These are phyloP conservation scores for Penaeus vannamei DNA, from an alignment of 1,140 invertebrate genomes.

Conservation along the genomic window DNA sequence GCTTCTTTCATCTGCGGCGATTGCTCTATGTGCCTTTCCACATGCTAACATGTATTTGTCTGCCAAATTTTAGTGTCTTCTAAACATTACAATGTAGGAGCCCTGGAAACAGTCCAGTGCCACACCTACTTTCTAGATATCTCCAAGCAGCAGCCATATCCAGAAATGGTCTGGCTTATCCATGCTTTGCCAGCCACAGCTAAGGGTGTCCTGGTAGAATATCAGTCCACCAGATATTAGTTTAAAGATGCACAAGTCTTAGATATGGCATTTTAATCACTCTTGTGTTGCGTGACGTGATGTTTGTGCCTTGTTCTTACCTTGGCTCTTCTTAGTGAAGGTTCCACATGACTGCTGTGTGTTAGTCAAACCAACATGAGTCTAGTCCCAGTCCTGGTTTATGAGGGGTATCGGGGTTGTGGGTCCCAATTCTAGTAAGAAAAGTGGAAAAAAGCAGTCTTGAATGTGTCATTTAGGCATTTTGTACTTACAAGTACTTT, in stretches of 20 bases:
- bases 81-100: conserved; percentile 24
- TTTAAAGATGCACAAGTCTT: too few relatives aligned
- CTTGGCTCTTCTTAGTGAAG: conserved; percentile 32
- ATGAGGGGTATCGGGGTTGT: conserved; percentile 27
- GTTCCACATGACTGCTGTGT: conserved; percentile 3
- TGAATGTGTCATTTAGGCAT: conserved; percentile 5
- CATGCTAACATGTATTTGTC: conserved; percentile 62
- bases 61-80: conserved; percentile 60
- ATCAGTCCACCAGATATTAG: too few relatives aligned
- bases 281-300: conserved; percentile 56
- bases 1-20: conserved; percentile 49
- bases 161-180: conserved; percentile 50
- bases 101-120: conserved; percentile 6
- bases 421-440: conserved; percentile 26
- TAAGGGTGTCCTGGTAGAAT: not conserved
- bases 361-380: conserved; percentile 42
- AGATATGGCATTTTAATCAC: conserved; percentile 18
- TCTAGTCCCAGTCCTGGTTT: conserved; percentile 58
- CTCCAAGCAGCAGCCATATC: conserved; percentile 55
- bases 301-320: conserved; percentile 59
- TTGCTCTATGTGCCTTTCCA: conserved; percentile 62
- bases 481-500: not conserved
- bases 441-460: not conserved
- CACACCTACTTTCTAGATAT: conserved; percentile 34
- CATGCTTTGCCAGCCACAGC: conserved; percentile 49